Conservation (phyloP, 1,140 invertebrate genomes). For the Rhyacophila brunnea region DNA sequence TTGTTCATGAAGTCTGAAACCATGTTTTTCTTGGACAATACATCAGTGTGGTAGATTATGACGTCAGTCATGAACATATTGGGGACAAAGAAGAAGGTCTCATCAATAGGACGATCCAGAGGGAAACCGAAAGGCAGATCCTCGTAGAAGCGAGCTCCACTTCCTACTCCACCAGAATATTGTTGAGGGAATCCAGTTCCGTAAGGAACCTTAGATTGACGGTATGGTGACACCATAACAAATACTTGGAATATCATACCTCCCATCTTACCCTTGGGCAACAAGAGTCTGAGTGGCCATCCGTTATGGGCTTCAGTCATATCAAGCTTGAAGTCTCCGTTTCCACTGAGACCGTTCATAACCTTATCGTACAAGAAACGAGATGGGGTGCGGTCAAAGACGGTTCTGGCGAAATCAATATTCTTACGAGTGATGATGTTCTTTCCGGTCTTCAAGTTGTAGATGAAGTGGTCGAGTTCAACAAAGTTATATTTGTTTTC, state of each 20-base stretch:
- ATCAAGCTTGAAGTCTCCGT: slow-evolving; percentile 40
- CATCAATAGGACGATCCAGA: slow-evolving; percentile 64
- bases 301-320: slow-evolving; percentile 49
- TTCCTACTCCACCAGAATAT: slow-evolving; percentile 35
- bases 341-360: slow-evolving; percentile 45
- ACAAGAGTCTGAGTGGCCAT: slow-evolving; percentile 62
- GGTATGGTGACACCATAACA: slow-evolving; percentile 60
- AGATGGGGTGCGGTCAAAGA: slow-evolving; percentile 53
- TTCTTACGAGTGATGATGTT: slow-evolving; percentile 58
- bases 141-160: slow-evolving; percentile 49
- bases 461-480: slow-evolving; percentile 67
- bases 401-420: slow-evolving; percentile 50
- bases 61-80: slow-evolving; percentile 69
- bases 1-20: too few species aligned
- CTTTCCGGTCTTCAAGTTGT: slow-evolving; percentile 61
- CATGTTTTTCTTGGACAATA: neutral
- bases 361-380: slow-evolving; percentile 50
- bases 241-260: slow-evolving; percentile 64
- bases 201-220: slow-evolving; percentile 17
- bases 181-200: slow-evolving; percentile 14
- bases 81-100: slow-evolving; percentile 56
- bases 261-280: slow-evolving; percentile 65
- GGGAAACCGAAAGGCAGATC: slow-evolving; percentile 64
- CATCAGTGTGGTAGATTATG: slow-evolving; percentile 55
- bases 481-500: slow-evolving; percentile 62